A percentile compares a stretch with the other conserved stretches of the same genome.
Evolutionary conservation across 2,113 vertebrate genomes (phyloP).

Genomic region (Pungitius pungitius): DNA sequence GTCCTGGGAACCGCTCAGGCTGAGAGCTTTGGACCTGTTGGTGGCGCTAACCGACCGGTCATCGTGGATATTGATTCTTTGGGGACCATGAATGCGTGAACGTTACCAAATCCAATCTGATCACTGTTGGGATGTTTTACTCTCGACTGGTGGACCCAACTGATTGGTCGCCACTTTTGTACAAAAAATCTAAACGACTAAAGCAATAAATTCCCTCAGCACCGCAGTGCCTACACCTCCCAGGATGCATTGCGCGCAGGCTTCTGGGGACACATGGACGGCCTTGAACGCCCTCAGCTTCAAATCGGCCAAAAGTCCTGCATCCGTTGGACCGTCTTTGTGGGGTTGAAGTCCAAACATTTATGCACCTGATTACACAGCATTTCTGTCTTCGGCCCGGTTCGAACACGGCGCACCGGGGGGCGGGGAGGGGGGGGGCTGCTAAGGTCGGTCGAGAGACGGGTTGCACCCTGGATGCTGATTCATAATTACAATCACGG

Average conservation of each 20-base stretch:
- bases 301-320: no score
- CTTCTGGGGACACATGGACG: no score
- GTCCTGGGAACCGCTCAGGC: no score
- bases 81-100: background rate
- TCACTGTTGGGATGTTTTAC: background rate
- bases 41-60: background rate
- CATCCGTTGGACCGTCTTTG: no score
- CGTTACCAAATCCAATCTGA: background rate
- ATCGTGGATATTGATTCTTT: background rate
- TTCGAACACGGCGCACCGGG: no score
- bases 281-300: no score
- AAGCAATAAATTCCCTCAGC: background rate
- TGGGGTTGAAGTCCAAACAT: background rate
- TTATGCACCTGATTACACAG: no score
- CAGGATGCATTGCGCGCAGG: no score
- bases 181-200: background rate
- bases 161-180: background rate
- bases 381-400: no score
- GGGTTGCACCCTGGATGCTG: background rate
- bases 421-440: no score
- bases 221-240: no score
- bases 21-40: background rate
- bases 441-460: no score
- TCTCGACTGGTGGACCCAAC: background rate
- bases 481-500: slow-evolving; percentile 49